Percentiles rank a stretch among this genome's conserved stretches.
These are phyloP conservation scores for Ferdinandea cuprea DNA, from an alignment of 2,888 invertebrate species.

Conservation along the genomic window DNA sequence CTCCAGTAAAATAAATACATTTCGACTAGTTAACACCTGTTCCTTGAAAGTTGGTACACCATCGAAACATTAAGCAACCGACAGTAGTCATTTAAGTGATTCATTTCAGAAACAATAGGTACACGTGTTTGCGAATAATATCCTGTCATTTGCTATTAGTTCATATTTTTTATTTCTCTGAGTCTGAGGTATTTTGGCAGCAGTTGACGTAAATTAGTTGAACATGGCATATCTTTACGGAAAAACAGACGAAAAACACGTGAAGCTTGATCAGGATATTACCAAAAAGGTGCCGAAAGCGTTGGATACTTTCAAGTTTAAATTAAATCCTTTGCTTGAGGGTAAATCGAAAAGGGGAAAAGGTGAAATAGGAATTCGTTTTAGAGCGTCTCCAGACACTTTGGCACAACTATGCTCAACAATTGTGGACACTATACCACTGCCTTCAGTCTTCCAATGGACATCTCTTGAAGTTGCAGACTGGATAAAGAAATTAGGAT, in stretches of 20 bases:
- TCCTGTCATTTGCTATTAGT: conserved; percentile 11
- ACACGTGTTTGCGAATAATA: not conserved
- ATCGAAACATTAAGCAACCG: conserved; percentile 10
- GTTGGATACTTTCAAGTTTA: conserved; percentile 71
- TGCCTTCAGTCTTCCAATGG: conserved; percentile 84
- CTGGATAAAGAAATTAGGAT: conserved; percentile 84
- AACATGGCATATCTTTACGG: conserved; percentile 76
- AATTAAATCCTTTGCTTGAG: conserved; percentile 78
- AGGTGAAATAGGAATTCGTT: conserved; percentile 76
- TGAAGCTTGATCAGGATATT: not conserved
- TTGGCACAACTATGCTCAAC: conserved; percentile 80
- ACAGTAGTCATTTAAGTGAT: not conserved
- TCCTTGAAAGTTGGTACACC: conserved; percentile 15
- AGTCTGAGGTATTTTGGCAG: not conserved
- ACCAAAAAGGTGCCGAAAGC: not conserved
- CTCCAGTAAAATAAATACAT: not conserved
- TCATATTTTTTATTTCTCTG: not conserved
- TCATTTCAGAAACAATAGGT: not conserved
- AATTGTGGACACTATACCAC: conserved; percentile 82
- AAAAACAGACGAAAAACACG: conserved; percentile 73
- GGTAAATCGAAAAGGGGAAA: conserved; percentile 75
- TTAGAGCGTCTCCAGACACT: conserved; percentile 82
- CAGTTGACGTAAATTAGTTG: not conserved
- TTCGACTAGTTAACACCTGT: conserved; percentile 1
- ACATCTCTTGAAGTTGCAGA: conserved; percentile 82